phyloP scores from a whole-genome alignment of 2,113 vertebrate species.

The Callionymus lyra region DNA sequence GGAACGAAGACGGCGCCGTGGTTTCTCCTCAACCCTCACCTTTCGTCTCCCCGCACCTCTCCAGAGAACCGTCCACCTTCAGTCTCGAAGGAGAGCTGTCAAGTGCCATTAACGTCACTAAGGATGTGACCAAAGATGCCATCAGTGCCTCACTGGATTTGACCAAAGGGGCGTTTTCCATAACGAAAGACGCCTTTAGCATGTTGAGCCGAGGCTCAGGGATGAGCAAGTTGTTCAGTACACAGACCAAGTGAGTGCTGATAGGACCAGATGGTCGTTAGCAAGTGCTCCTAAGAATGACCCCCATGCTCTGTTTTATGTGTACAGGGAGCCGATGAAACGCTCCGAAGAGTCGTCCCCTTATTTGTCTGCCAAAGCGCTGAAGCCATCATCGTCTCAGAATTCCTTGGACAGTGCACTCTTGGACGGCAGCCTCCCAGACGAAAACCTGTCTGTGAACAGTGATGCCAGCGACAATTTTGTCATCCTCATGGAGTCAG shows the following conservation, averaged over 20 bases:
- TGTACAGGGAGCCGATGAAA: constrained; percentile 69
- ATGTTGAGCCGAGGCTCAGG: constrained; percentile 81
- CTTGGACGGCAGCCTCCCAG: constrained; percentile 77
- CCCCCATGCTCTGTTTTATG: constrained; percentile 5
- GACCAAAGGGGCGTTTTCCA: constrained; percentile 88
- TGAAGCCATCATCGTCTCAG: constrained; percentile 84
- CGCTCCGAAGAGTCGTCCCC: constrained; percentile 67
- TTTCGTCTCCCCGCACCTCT: constrained; percentile 32
- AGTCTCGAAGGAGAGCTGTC: constrained; percentile 84
- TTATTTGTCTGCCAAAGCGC: constrained; percentile 52
- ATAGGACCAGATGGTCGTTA: constrained; percentile 3
- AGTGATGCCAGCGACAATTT: constrained; percentile 87
- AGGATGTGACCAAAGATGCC: constrained; percentile 87
- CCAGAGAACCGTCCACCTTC: constrained; percentile 61
- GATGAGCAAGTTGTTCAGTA: constrained; percentile 80
- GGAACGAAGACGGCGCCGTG: constrained; percentile 11
- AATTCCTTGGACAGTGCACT: constrained; percentile 83
- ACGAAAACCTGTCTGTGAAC: constrained; percentile 82
- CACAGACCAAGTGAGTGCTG: constrained; percentile 70
- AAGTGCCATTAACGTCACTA: constrained; percentile 81
- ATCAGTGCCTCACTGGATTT: constrained; percentile 83
- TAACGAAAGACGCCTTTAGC: constrained; percentile 89
- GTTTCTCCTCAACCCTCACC: constrained; percentile 45
- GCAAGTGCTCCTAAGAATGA: constrained; percentile 3
- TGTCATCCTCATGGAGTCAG: constrained; percentile 79